These are phyloP conservation scores for Capitulum mitella DNA, from an alignment of 2,888 invertebrate genomes.

Conservation along the genomic window DNA sequence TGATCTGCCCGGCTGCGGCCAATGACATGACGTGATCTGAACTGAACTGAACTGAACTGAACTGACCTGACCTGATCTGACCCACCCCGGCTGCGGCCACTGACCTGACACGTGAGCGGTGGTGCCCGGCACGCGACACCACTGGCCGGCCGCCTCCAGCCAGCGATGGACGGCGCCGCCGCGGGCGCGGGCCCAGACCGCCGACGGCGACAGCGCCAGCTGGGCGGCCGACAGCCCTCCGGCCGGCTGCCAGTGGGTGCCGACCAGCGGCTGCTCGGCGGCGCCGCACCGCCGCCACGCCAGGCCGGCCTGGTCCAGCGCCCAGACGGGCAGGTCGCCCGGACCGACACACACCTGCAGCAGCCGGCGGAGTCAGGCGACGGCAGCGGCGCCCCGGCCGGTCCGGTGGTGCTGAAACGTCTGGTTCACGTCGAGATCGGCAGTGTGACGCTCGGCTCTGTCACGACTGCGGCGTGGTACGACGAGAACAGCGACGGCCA, in stretches of 20 bases:
- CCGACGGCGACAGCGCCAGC: background rate
- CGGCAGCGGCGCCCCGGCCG: no score
- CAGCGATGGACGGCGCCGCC: background rate
- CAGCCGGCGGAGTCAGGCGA: no score
- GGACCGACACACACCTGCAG: slow-evolving; percentile 46
- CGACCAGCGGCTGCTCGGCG: background rate
- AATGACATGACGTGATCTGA: no score
- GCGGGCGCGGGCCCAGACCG: background rate
- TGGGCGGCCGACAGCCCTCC: background rate
- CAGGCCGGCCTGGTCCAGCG: slow-evolving; percentile 42
- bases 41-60: no score
- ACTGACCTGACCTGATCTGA: no score
- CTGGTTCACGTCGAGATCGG: no score
- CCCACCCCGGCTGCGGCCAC: no score
- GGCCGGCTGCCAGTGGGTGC: slow-evolving; percentile 3
- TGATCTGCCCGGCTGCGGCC: no score
- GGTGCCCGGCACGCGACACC: slow-evolving; percentile 23
- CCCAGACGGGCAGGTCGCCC: slow-evolving; percentile 47
- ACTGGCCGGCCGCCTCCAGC: background rate
- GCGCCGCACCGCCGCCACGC: slow-evolving; percentile 3
- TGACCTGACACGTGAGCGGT: background rate
- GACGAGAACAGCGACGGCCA: no score
- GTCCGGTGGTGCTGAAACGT: no score
- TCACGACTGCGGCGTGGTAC: no score
- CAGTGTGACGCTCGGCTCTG: no score